Conservation (phyloP, 2,113 vertebrate species). For the Apeltes quadracus region DNA sequence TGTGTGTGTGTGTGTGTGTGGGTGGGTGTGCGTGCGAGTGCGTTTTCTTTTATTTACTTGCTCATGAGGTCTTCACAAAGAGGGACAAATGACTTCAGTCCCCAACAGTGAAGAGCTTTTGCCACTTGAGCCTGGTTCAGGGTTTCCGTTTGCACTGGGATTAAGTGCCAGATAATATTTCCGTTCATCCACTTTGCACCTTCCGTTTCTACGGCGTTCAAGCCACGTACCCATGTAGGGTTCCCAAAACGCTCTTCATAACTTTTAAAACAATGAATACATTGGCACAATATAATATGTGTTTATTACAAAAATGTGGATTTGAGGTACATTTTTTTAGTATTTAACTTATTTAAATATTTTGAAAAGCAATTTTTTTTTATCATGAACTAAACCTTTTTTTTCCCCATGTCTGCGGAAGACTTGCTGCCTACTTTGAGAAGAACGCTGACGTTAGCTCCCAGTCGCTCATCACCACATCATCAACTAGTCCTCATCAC, state of each 20-base stretch:
- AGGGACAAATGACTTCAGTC: background rate
- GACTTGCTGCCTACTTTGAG: conserved; percentile 22
- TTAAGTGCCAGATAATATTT: background rate
- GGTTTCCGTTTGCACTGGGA: background rate
- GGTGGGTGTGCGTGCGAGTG: background rate
- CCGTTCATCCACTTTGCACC: background rate
- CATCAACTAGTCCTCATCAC: background rate
- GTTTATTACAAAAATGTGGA: background rate
- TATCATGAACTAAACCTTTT: background rate
- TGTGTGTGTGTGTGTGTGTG: conserved; percentile 10
- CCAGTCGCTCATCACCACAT: too few relatives aligned
- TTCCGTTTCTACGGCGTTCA: background rate
- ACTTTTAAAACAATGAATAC: background rate
- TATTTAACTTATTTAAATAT: background rate
- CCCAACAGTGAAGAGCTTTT: background rate
- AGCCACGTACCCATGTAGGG: background rate
- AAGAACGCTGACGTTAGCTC: conserved; percentile 12
- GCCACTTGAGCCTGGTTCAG: background rate
- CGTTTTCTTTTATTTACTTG: background rate
- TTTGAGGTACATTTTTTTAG: conserved; percentile 2
- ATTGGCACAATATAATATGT: background rate
- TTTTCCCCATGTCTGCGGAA: background rate
- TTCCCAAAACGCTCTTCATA: background rate
- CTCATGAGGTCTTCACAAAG: background rate
- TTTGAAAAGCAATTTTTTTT: background rate